Conservation (phyloP, 2,888 invertebrate species). For the Eupithecia dodoneata region DNA sequence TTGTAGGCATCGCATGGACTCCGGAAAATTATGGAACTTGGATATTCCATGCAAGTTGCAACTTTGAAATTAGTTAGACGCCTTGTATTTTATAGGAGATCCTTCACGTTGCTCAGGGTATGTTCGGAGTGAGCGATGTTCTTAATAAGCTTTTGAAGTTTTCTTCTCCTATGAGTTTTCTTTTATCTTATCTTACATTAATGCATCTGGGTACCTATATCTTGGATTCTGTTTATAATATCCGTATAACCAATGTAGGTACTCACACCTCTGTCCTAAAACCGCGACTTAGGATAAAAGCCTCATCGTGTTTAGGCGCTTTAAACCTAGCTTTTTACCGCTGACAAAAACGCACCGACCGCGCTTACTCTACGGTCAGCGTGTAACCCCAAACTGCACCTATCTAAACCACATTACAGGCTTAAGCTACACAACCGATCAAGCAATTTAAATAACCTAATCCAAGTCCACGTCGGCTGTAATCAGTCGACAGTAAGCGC, state of each 20-base stretch:
- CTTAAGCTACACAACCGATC: constrained; percentile 50
- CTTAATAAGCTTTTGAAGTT: neutral
- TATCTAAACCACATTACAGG: constrained; percentile 31
- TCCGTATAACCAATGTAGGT: too few species aligned
- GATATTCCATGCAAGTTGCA: constrained; percentile 50
- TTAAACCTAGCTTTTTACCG: neutral
- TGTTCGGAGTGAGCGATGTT: neutral
- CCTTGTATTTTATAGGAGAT: constrained; percentile 36
- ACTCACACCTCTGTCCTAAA: too few species aligned
- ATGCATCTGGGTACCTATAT: too few species aligned
- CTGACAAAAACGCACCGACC: neutral
- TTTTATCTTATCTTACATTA: neutral
- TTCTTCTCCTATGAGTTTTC: neutral
- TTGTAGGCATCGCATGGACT: constrained; percentile 49
- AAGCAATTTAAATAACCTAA: constrained; percentile 74
- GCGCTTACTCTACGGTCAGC: neutral
- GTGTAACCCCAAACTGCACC: neutral
- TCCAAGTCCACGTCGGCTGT: constrained; percentile 64
- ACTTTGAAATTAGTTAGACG: constrained; percentile 40
- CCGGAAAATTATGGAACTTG: constrained; percentile 79
- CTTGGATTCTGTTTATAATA: too few species aligned
- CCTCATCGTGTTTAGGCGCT: too few species aligned
- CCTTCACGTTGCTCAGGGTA: constrained; percentile 6
- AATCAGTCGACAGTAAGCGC: constrained; percentile 72
- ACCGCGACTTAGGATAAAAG: too few species aligned